Evolutionary conservation across 2,888 invertebrate genomes (phyloP), one percentile per base, ranked within the genome.

Genomic region (Petrophora chlorosata): DNA sequence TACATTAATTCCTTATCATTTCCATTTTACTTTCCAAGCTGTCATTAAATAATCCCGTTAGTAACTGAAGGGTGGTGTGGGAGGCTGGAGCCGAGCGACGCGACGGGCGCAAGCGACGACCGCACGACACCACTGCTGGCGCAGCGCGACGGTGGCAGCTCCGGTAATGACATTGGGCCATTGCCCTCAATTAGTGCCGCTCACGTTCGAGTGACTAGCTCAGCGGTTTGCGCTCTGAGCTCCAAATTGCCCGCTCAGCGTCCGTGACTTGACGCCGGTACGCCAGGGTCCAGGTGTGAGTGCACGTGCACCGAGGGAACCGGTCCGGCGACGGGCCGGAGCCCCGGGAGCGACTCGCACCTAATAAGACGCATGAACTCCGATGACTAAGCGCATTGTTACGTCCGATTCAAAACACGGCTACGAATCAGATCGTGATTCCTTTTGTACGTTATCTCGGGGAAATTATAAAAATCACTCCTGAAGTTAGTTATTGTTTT

Each of bases 231-330:
- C 42, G 46, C 17, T 15, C 54, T 43, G 46, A 46, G 49, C 43
- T 26, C 43, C 15, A 13, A 40, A 16, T 30, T 29, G 32, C 19
- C 53, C 59, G 65, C 56, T 50, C 40, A 36, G 29, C 46, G 56
- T 44, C 53, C 45, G 47, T 66, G 57, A 53, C 64, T 68, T 61
- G 25, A 29, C 8, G 4, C 42, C 10, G 1, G n/a, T n/a, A n/a
- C n/a, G 8, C 39, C 5, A 23, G 8, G 12, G 49, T 48, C 50
- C 42, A 36, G 51, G 38, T 38, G 39, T 47, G 33, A 44, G 62
- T 64, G 61, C 70, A 70, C 70, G 70, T 70, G 76, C 67, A 69
- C 57, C 55, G 34, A 53, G 23, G 40, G 19, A 76, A 79, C 79
- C 79, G 73, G 79, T 79, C 58, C 10, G 46, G 53, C 53, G 46